Evolutionary conservation across 2,797 vertebrate species (phyloP), one percentile per base, ranked within the genome.

Genomic region (Aplochiton taeniatus): DNA sequence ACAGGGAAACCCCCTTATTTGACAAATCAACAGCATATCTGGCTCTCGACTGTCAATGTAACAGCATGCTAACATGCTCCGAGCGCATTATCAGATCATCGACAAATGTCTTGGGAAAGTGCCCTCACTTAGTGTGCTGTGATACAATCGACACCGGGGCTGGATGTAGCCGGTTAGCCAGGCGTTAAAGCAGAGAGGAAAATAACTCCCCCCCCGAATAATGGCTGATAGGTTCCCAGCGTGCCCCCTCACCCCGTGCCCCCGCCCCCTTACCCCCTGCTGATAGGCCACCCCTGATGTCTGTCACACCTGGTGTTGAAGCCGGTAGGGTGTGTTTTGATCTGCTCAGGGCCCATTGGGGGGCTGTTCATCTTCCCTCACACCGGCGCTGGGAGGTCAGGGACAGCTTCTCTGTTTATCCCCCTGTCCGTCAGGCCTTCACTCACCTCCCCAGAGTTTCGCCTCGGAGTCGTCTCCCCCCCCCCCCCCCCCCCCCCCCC

Each of bases 211-310:
- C 73, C 42, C 50, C 68, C 74, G 83, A 91, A 90, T 92, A 90
- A 92, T 91, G 90, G 88, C 88, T 89, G 88, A 91, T 91, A 90
- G 90, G 89, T 91, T 92, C 88, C 90, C 89, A 91, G 89, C 91
- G 90, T 91, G 87, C 88, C 87, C 90, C 86, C 84, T 88, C 83
- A 87, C 84, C 87, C 88, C 82, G 79, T 74, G 63, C 87, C 80
- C 84, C 84, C 72, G 77, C 48, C 65, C 76, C 79, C 53, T 80
- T 82, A 50, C 83, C 88, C 80, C 89, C 88, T 87, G 86, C 85
- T 83, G 90, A 91, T 85, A 85, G 91, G 86, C 91, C 91, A 91
- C 90, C 91, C 91, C 87, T 86, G 87, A 89, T 89, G 89, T 76
- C 88, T 89, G 89, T 90, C 90, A 90, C 91, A 91, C 89, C 90